phyloP scores from a whole-genome alignment of 2,888 invertebrate genomes.

The Xylota sylvarum region DNA sequence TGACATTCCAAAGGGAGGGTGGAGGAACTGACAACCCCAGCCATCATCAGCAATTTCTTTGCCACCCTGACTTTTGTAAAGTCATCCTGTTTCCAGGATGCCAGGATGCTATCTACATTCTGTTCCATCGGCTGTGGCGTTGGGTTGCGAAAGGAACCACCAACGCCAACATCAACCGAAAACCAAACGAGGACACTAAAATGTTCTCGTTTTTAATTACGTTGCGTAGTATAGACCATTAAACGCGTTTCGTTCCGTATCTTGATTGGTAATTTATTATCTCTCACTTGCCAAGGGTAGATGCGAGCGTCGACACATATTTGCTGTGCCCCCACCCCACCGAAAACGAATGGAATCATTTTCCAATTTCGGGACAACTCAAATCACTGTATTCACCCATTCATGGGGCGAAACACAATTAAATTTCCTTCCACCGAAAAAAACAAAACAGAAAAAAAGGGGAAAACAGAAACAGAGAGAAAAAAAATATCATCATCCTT shows the following conservation, averaged over 20 bases:
- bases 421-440: constrained; percentile 17
- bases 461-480: not conserved
- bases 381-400: constrained; percentile 11
- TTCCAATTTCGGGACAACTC: constrained; percentile 56
- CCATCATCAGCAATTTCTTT: not conserved
- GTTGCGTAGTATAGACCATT: constrained; percentile 41
- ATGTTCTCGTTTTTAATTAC: constrained; percentile 65
- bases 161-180: constrained; percentile 16
- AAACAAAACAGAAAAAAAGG: not conserved
- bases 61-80: not conserved
- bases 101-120: constrained; percentile 3
- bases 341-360: constrained; percentile 30
- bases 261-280: constrained; percentile 69
- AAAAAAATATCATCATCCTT: constrained; percentile 44
- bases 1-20: constrained; percentile 17
- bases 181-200: constrained; percentile 31
- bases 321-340: not conserved
- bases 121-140: not conserved
- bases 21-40: not conserved
- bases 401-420: constrained; percentile 40
- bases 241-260: constrained; percentile 58
- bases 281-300: not conserved
- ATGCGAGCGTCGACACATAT: constrained; percentile 5
- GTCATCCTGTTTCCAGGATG: not conserved
- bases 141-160: constrained; percentile 28